Percentiles rank a stretch among this genome's conserved stretches.
These are phyloP conservation scores for Ceratoteleas bidentatus DNA, from an alignment of 1,140 invertebrate genomes.

Conservation along the genomic window DNA sequence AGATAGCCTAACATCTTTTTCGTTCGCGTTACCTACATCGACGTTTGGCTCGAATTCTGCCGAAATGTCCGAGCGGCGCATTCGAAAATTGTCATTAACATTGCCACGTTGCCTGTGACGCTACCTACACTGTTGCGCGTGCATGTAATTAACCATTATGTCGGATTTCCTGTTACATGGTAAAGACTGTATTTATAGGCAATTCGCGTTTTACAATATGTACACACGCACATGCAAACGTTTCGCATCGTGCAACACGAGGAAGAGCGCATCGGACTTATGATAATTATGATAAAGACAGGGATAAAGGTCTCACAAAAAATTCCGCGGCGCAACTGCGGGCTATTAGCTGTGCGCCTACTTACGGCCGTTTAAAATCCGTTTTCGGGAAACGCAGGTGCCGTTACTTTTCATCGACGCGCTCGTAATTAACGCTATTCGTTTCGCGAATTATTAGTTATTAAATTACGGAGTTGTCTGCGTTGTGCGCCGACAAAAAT, in stretches of 20 bases:
- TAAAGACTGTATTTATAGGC: constrained; percentile 66
- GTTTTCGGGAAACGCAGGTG: constrained; percentile 40
- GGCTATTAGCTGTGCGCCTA: constrained; percentile 17
- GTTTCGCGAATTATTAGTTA: constrained; percentile 32
- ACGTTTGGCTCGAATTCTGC: constrained; percentile 36
- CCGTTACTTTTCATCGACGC: constrained; percentile 43
- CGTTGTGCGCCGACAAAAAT: constrained; percentile 8
- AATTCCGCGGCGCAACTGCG: constrained; percentile 23
- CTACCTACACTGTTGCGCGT: constrained; percentile 56
- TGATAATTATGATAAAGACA: constrained; percentile 54
- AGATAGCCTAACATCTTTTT: constrained; percentile 41
- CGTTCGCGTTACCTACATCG: constrained; percentile 46
- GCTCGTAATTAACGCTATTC: constrained; percentile 33
- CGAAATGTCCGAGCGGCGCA: constrained; percentile 34
- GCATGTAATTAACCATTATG: constrained; percentile 61
- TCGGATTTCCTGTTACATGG: constrained; percentile 66
- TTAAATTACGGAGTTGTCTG: constrained; percentile 24
- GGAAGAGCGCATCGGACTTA: constrained; percentile 30
- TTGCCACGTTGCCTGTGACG: constrained; percentile 65
- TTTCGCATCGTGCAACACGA: constrained; percentile 26
- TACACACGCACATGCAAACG: constrained; percentile 16
- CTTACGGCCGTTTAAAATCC: constrained; percentile 18
- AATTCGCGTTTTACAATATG: constrained; percentile 60
- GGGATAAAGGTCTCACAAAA: constrained; percentile 36
- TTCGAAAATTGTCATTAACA: constrained; percentile 59